These are phyloP conservation scores for Agapornis canus DNA, from an alignment of 2,797 vertebrate genomes.

Conservation along the genomic window DNA sequence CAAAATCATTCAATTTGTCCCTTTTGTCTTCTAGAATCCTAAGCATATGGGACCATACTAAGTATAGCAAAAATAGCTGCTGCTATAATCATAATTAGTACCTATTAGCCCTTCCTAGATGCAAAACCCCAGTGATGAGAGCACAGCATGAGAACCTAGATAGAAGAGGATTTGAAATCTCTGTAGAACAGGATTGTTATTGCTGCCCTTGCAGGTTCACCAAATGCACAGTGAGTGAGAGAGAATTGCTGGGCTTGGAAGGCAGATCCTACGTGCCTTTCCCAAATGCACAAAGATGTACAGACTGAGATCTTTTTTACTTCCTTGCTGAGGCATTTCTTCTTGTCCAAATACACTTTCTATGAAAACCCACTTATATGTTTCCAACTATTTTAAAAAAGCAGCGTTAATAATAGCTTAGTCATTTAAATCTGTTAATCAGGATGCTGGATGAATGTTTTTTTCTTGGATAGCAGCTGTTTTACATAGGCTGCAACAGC, in stretches of 20 bases:
- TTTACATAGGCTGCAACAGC: not conserved
- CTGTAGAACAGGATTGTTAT: slow-evolving; percentile 38
- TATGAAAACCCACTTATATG: not conserved
- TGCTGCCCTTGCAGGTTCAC: slow-evolving; percentile 60
- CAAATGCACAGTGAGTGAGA: slow-evolving; percentile 26
- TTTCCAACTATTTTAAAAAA: not conserved
- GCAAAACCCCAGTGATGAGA: slow-evolving; percentile 60
- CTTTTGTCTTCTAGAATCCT: slow-evolving; percentile 64
- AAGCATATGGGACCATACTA: slow-evolving; percentile 64
- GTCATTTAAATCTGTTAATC: not conserved
- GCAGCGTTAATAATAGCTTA: not conserved
- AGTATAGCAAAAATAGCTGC: slow-evolving; percentile 66
- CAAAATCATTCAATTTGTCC: slow-evolving; percentile 69
- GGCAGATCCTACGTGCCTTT: slow-evolving; percentile 42
- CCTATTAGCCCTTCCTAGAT: slow-evolving; percentile 64
- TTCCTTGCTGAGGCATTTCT: not conserved
- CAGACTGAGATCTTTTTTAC: slow-evolving; percentile 65
- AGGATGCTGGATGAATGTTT: not conserved
- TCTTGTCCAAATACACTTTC: not conserved
- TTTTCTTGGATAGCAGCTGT: not conserved
- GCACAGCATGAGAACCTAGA: slow-evolving; percentile 35
- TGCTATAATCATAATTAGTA: slow-evolving; percentile 62
- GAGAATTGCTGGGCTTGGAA: slow-evolving; percentile 61
- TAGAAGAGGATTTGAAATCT: slow-evolving; percentile 54
- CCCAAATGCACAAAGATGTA: slow-evolving; percentile 54